Percentiles rank a stretch among this genome's conserved stretches.
Evolutionary conservation across 2,888 invertebrate species (phyloP).

Genomic region (Megamerina dolium): DNA sequence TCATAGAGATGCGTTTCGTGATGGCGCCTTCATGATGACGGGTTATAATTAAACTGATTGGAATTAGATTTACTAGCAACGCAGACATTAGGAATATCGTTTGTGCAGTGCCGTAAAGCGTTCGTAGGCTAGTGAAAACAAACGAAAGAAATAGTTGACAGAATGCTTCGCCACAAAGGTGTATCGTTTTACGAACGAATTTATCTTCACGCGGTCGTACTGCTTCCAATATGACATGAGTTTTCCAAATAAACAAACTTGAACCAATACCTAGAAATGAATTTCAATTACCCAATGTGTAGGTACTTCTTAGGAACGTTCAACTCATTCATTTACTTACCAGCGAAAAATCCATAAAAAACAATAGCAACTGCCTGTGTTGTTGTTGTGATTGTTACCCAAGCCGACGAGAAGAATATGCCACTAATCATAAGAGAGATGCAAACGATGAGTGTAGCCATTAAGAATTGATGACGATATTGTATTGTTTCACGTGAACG

Average conservation of each 20-base stretch:
- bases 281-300: too few relatives aligned
- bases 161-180: constrained; percentile 46
- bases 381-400: constrained; percentile 42
- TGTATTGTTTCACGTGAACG: constrained; percentile 36
- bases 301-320: too few relatives aligned
- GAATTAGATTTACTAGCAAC: constrained; percentile 45
- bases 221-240: constrained; percentile 45
- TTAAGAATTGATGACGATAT: constrained; percentile 39
- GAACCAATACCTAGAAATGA: constrained; percentile 41
- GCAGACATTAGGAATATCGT: constrained; percentile 46
- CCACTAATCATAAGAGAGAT: constrained; percentile 44
- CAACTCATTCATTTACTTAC: too few relatives aligned
- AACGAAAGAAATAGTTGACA: constrained; percentile 48
- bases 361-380: constrained; percentile 45
- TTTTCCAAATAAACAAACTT: constrained; percentile 42
- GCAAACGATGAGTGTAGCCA: constrained; percentile 43
- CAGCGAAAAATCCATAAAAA: constrained; percentile 46
- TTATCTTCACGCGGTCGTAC: constrained; percentile 48
- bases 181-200: constrained; percentile 46
- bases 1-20: constrained; percentile 43
- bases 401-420: constrained; percentile 46
- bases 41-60: constrained; percentile 44
- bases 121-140: constrained; percentile 46
- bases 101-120: constrained; percentile 46
- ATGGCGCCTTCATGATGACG: constrained; percentile 43